These are phyloP conservation scores for Clangula hyemalis DNA, from an alignment of 2,797 vertebrate species.

Conservation along the genomic window DNA sequence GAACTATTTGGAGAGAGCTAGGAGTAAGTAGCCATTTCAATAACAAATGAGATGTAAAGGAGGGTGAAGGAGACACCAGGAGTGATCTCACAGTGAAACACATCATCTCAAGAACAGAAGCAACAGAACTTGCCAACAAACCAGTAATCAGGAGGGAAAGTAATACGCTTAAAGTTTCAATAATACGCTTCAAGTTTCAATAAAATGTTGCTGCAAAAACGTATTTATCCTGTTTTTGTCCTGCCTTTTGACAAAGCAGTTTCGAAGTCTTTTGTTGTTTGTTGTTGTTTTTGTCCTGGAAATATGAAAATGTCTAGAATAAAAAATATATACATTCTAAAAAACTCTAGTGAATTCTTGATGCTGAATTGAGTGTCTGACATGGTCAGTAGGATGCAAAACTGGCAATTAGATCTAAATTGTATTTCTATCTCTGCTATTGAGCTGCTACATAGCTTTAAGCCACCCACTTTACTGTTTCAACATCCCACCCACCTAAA, in stretches of 20 bases:
- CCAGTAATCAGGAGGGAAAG: not conserved
- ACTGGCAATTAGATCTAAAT: not conserved
- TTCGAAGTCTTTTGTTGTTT: not conserved
- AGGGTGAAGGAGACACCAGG: not conserved
- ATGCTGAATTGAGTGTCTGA: not conserved
- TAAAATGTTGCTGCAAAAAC: not conserved
- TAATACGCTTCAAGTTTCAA: not conserved
- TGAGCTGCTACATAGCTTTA: not conserved
- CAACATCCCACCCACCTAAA: not conserved
- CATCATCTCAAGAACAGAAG: not conserved
- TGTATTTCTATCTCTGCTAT: not conserved
- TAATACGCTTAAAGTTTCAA: not conserved
- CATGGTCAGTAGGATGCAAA: fast-evolving
- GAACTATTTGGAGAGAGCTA: not conserved
- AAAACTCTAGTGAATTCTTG: not conserved
- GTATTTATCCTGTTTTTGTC: no score
- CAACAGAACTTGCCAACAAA: not conserved
- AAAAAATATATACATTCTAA: not conserved
- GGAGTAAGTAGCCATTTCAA: not conserved
- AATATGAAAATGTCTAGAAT: not conserved
- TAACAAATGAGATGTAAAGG: constrained; percentile 12
- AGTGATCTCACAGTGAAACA: not conserved
- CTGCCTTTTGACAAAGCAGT: not conserved
- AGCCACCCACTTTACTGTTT: not conserved
- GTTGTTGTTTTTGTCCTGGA: not conserved